Conservation (phyloP, 2,888 invertebrate species). For the Polydrusus tereticollis region DNA sequence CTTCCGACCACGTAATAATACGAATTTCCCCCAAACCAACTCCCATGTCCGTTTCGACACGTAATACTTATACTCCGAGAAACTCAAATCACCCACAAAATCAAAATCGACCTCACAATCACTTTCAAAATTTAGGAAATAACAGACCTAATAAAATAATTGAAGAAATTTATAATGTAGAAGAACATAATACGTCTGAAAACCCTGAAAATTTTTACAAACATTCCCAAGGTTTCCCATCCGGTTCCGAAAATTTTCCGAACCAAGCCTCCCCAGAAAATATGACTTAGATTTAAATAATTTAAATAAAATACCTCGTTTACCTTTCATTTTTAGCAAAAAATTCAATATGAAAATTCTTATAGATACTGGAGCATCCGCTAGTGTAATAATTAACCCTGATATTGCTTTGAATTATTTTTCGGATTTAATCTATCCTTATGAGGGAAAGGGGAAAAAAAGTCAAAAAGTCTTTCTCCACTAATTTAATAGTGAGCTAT, state of each 20-base stretch:
- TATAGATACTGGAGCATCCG: slow-evolving; percentile 21
- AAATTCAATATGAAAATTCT: slow-evolving; percentile 9
- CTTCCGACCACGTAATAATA: background rate
- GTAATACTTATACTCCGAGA: background rate
- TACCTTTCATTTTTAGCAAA: slow-evolving; percentile 15
- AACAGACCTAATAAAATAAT: background rate
- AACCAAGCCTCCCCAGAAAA: background rate
- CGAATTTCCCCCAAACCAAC: background rate
- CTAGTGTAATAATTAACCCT: slow-evolving; percentile 15
- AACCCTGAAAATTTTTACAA: background rate
- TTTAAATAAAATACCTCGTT: background rate
- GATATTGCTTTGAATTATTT: slow-evolving; percentile 7
- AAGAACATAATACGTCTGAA: background rate
- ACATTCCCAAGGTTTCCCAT: background rate
- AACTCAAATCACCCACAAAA: background rate
- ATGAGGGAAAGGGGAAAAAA: too few species aligned
- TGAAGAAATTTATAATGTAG: background rate
- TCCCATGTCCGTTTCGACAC: background rate
- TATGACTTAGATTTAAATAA: slow-evolving; percentile 5
- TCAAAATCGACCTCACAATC: background rate
- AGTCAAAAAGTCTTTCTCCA: too few species aligned
- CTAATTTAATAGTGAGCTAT: too few species aligned
- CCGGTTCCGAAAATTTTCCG: background rate
- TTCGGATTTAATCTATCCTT: background rate
- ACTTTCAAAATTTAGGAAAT: background rate